phyloP scores from a whole-genome alignment of 1,140 invertebrate genomes.

The Bradysia coprophila region DNA sequence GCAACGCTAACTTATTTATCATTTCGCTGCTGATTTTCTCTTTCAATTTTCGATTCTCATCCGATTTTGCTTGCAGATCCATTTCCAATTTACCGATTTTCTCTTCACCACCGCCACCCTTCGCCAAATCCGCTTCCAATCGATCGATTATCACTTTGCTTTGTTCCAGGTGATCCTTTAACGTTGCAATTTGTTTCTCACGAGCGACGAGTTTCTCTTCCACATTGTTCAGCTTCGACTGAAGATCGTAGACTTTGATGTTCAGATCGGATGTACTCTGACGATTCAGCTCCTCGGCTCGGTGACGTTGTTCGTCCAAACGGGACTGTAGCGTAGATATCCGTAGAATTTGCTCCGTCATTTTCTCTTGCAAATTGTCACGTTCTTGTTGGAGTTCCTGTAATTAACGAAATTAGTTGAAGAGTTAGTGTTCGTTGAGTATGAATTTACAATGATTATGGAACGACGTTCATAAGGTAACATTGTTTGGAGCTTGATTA shows the following conservation, averaged over 20 bases:
- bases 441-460: no score
- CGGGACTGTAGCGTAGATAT: slow-evolving; percentile 59
- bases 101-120: slow-evolving; percentile 22
- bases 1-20: slow-evolving; percentile 26
- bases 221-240: slow-evolving; percentile 30
- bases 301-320: slow-evolving; percentile 54
- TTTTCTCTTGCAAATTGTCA: slow-evolving; percentile 55
- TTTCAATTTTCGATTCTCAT: slow-evolving; percentile 32
- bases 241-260: slow-evolving; percentile 43
- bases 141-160: slow-evolving; percentile 18
- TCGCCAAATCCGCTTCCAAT: slow-evolving; percentile 28
- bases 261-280: slow-evolving; percentile 42
- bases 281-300: slow-evolving; percentile 46
- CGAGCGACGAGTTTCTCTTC: slow-evolving; percentile 33
- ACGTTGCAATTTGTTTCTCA: slow-evolving; percentile 33
- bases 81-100: slow-evolving; percentile 30
- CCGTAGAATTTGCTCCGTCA: slow-evolving; percentile 58
- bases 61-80: slow-evolving; percentile 29
- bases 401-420: no score
- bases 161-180: slow-evolving; percentile 23
- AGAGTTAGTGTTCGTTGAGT: no score
- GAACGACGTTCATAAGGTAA: no score
- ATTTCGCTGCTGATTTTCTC: slow-evolving; percentile 26
- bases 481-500: no score
- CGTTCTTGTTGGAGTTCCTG: slow-evolving; percentile 63